These are phyloP conservation scores for Neoitamus cyanurus DNA, from an alignment of 2,888 invertebrate genomes.

Conservation along the genomic window DNA sequence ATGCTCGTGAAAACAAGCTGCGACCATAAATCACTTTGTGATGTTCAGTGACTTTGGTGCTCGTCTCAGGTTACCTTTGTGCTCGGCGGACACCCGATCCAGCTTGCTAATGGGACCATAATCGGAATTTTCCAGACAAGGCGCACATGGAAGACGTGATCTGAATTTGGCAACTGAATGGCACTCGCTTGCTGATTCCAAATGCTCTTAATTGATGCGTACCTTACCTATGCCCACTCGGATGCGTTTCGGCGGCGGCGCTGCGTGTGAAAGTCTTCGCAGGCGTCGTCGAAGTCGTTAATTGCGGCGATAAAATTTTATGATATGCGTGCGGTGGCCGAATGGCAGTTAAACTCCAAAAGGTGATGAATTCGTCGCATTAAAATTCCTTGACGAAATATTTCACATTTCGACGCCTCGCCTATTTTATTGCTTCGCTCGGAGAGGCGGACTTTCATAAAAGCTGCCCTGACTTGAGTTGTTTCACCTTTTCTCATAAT, in stretches of 20 bases:
- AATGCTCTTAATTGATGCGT: neutral
- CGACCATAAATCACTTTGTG: neutral
- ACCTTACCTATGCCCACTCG: neutral
- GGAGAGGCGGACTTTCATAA: neutral
- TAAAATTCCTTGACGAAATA: neutral
- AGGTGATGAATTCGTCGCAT: neutral
- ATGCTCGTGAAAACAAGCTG: neutral
- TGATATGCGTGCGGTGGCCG: neutral
- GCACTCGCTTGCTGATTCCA: neutral
- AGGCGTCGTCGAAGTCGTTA: neutral
- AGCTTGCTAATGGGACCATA: neutral
- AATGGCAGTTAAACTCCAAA: neutral
- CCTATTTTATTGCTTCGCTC: neutral
- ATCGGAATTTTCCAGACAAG: slow-evolving; percentile 1
- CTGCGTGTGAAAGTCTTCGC: neutral
- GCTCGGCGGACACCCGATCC: neutral
- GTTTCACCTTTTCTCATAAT: neutral
- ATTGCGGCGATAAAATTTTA: neutral
- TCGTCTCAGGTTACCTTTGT: neutral
- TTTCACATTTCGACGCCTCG: neutral
- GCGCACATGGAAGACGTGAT: neutral
- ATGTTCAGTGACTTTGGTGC: neutral
- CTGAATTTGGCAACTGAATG: neutral
- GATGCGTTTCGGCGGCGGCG: neutral
- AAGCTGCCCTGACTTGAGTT: neutral